Conservation (phyloP, 2,113 vertebrate species). For the Setophaga petechia region DNA sequence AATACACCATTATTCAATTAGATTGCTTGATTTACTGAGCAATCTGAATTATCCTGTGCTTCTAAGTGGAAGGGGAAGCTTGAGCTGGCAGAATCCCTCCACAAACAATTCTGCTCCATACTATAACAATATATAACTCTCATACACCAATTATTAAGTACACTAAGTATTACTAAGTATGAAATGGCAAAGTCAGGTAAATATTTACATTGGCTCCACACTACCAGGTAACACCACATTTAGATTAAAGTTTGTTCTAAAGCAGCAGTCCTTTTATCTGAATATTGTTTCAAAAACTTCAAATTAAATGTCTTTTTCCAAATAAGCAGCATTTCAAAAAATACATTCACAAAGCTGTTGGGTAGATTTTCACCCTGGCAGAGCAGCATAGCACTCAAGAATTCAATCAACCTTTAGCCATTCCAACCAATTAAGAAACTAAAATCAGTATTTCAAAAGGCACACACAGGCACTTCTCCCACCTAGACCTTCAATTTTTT, state of each 20-base stretch:
- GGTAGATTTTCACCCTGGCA: neutral
- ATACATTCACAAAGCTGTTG: neutral
- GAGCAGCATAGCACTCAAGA: neutral
- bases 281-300: neutral
- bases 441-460: neutral
- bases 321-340: neutral
- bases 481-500: neutral
- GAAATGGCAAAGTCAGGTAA: neutral
- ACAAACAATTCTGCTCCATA: neutral
- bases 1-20: neutral
- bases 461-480: neutral
- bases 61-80: neutral
- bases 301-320: neutral
- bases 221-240: neutral
- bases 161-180: neutral
- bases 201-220: neutral
- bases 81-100: neutral
- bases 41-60: neutral
- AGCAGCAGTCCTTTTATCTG: neutral
- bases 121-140: neutral
- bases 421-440: neutral
- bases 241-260: neutral
- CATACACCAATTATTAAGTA: neutral
- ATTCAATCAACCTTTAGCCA: neutral
- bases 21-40: neutral